Percentiles rank a stretch among this genome's conserved stretches.
phyloP scores from a whole-genome alignment of 2,797 vertebrate species.

The Phoxinus dragarum region DNA sequence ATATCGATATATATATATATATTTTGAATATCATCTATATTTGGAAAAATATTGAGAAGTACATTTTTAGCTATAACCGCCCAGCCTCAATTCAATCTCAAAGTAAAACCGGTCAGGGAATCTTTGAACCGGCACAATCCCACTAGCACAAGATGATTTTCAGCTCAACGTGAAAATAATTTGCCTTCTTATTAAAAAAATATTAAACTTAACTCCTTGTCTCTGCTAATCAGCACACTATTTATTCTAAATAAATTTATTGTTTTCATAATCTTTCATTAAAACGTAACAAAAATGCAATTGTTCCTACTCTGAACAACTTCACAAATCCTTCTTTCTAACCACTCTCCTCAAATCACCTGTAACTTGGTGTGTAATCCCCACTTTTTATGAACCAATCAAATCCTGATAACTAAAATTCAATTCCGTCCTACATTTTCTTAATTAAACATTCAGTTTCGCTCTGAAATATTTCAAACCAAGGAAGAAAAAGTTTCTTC shows the following conservation, averaged over 20 bases:
- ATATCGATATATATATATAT: background rate
- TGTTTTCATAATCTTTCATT: background rate
- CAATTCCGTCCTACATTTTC: background rate
- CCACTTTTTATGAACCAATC: background rate
- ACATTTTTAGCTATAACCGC: background rate
- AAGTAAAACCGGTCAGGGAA: background rate
- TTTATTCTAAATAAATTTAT: background rate
- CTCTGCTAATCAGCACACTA: background rate
- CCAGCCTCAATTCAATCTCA: background rate
- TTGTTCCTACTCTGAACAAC: background rate
- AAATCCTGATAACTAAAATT: background rate
- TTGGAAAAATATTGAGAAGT: background rate
- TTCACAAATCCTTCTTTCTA: background rate
- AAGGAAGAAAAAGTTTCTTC: background rate
- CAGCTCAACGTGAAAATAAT: background rate
- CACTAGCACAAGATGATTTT: slow-evolving; percentile 1
- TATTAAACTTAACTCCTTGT: background rate
- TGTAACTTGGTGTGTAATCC: background rate
- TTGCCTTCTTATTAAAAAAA: background rate
- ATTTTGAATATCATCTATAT: background rate
- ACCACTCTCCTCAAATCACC: background rate
- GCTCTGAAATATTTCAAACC: background rate
- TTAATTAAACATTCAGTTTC: background rate
- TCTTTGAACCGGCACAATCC: background rate
- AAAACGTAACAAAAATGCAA: background rate